These are phyloP conservation scores for Otolemur garnettii DNA, from an alignment of 2,113 vertebrate species.

Conservation along the genomic window DNA sequence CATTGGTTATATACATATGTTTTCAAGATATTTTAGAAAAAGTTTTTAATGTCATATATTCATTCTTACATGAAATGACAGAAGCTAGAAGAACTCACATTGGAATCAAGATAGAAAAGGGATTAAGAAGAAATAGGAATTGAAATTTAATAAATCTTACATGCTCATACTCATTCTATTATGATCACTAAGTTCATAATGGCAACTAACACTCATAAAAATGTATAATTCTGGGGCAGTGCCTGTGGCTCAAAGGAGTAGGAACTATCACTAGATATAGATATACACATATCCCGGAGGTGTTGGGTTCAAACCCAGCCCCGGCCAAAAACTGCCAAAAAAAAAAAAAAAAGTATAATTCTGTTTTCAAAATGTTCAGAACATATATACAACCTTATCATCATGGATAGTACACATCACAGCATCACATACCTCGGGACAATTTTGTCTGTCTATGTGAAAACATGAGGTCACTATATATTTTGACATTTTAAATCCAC, in stretches of 20 bases:
- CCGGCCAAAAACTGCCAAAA: no score
- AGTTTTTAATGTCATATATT: not conserved
- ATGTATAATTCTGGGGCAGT: not conserved
- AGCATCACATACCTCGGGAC: not conserved
- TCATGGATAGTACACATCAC: no score
- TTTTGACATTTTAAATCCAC: not conserved
- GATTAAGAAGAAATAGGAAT: not conserved
- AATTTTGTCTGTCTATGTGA: not conserved
- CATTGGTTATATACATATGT: not conserved
- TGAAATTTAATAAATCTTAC: not conserved
- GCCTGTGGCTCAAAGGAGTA: no score
- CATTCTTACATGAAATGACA: not conserved
- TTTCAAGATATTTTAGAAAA: not conserved
- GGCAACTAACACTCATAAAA: not conserved
- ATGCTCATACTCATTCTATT: not conserved
- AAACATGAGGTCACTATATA: not conserved
- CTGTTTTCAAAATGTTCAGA: not conserved
- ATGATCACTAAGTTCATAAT: not conserved
- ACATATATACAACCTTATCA: not conserved
- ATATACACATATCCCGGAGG: no score
- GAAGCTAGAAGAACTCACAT: not conserved
- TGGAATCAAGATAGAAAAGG: not conserved
- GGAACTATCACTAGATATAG: no score
- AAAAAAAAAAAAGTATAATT: not conserved
- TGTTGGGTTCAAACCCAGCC: no score